A percentile compares a stretch with the other conserved stretches of the same genome.
phyloP scores from a whole-genome alignment of 2,113 vertebrate species.

The Eleginops maclovinus region DNA sequence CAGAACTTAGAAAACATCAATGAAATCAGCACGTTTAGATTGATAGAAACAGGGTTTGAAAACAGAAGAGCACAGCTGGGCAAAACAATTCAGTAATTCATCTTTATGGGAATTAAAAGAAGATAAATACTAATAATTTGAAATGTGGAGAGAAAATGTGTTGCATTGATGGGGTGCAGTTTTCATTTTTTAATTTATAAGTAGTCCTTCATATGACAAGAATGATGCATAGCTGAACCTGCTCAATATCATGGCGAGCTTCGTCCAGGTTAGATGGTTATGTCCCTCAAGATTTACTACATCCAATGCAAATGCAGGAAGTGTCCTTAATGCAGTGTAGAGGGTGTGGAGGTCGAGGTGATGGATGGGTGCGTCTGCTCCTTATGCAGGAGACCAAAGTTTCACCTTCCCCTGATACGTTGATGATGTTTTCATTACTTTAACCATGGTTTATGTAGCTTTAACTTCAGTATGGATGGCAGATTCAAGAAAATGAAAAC shows the following conservation, averaged over 20 bases:
- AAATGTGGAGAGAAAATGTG: background rate
- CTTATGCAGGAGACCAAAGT: background rate
- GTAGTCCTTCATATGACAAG: background rate
- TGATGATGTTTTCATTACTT: background rate
- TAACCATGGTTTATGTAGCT: background rate
- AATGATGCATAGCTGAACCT: background rate
- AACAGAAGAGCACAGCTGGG: constrained; percentile 3
- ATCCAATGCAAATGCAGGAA: background rate
- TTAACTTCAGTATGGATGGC: background rate
- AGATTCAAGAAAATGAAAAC: background rate
- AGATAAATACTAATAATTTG: background rate
- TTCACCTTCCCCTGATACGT: background rate
- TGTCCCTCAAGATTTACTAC: background rate
- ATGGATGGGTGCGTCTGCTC: background rate
- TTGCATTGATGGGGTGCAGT: background rate
- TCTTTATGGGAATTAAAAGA: constrained; percentile 3
- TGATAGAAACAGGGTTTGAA: background rate
- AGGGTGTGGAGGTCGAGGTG: background rate
- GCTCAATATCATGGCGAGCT: background rate
- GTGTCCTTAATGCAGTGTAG: constrained; percentile 1
- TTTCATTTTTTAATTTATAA: background rate
- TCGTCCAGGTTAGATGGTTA: background rate
- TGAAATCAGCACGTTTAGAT: background rate
- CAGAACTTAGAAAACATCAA: background rate
- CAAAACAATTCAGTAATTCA: constrained; percentile 22